Base-by-base conservation (phyloP, 2,113 vertebrate species). In the Heptranchias perlo region DNA sequence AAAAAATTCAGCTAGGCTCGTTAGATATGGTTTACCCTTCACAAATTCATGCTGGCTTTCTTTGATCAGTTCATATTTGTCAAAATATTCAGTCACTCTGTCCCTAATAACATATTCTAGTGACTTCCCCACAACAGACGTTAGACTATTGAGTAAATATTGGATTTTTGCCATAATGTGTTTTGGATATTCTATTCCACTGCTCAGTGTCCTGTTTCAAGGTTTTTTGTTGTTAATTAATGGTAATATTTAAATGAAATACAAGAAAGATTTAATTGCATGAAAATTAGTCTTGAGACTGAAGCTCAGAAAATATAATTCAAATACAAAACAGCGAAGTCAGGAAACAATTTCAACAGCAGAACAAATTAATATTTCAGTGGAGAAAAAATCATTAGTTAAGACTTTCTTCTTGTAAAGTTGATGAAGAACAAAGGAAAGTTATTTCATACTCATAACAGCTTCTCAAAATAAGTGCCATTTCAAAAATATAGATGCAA, bases 111-210 rank as follows among this genome's bases (percentile, higher is more conserved):
- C 18, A 47, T 58, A 58, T 82, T 82, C 6, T 47, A 44, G 23
- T 62, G 39, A 61, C 28, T 39, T 62, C n/a, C 13, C 58, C 35
- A 93, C 23, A 62, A 64, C 18, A 61, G n/a, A n/a, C 35, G 7
- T 64, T 93, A 62, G 16, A 44, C 61, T 93, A 64, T 93, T 64
- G 89, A 39, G 87, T 92, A 92, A n/a, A 64, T 39, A 93, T 25
- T 64, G 18, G 58, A 62, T 62, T 62, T 93, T 62, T 47, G 89
- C 58, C 89, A 62, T 39, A 93, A 62, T 82, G 61, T 21, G n/a
- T 62, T 62, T 64, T 93, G 58, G 58, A 93, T 93, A 93, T 39
- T 93, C 58, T 64, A 39, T 39, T 93, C 89, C 89, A 93, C n/a
- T 64, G 58, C n/a, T 64, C 16, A 62, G 58, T 93, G n/a, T 93